Percentiles rank a stretch among this genome's conserved stretches.
These are phyloP conservation scores for Accipiter virgatus DNA, from an alignment of 2,113 vertebrate genomes.

Conservation along the genomic window DNA sequence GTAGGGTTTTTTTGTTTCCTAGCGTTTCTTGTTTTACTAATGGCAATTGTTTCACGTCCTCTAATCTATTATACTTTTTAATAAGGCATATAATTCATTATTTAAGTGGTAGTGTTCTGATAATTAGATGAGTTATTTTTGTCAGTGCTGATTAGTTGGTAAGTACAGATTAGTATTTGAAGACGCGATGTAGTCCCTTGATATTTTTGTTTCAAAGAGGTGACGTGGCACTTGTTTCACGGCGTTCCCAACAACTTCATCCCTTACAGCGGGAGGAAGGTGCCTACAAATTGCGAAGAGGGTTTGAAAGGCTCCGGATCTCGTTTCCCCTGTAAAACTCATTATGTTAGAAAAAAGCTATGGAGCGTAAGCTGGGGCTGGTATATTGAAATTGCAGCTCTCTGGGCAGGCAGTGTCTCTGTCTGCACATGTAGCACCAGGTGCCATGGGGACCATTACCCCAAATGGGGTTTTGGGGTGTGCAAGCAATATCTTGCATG, in stretches of 20 bases:
- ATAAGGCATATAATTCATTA: constrained; percentile 29
- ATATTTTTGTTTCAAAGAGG: neutral
- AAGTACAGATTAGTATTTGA: constrained; percentile 15
- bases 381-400: neutral
- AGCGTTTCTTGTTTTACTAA: constrained; percentile 29
- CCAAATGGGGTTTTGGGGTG: neutral
- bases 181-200: neutral
- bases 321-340: neutral
- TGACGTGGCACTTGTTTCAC: neutral
- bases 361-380: neutral
- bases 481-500: fast-evolving
- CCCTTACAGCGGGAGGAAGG: neutral
- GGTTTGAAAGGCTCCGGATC: neutral
- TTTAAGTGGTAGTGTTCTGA: neutral
- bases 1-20: neutral
- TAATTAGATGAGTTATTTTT: constrained; percentile 51
- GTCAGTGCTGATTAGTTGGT: constrained; percentile 16
- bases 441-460: fast-evolving
- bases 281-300: neutral
- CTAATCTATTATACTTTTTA: constrained; percentile 51
- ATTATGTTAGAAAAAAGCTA: fast-evolving
- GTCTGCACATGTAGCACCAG: fast-evolving
- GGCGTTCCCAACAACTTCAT: neutral
- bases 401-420: neutral
- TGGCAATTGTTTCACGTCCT: constrained; percentile 33